Evolutionary conservation across 1,140 invertebrate genomes (phyloP), one percentile per base, ranked within the genome.

Genomic region (Scaptomyza pallida): DNA sequence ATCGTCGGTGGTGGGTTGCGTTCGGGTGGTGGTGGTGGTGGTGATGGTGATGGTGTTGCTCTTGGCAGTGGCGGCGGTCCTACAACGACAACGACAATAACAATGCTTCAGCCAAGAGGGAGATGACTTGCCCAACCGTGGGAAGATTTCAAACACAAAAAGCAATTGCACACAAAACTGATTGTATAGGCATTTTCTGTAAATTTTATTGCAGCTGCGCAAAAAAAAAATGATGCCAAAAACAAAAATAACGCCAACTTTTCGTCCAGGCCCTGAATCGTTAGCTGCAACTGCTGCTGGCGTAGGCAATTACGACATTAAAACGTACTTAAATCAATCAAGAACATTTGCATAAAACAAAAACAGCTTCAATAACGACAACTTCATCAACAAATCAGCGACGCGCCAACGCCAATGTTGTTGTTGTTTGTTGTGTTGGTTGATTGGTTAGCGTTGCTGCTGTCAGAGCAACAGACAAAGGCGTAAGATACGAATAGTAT

Each of bases 111-210:
- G 33, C 76, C 52, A 67, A 83, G 79, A 83, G 67, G 79, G 67
- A 65, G 76, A 78, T 71, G 77, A 75, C 72, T 76, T 64, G 80
- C 73, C 57, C 72, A 71, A 86, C 86, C 86, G 86, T 89, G 86
- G 86, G 86, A 89, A 89, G 81, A 89, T 89, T 89, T 77, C 40
- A 57, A 63, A 47, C 51, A 88, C 82, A 86, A 89, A 74, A 60
- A 65, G 45, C 5, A 43, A 44, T 21, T 16, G 54, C 19, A 26
- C 41, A 37, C 56, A 26, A 23, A 30, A 30, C 19, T 57, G 19
- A 40, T 55, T 69, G 43, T 51, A 45, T 57, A 62, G 57, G 65
- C 13, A 73, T 73, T 56, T 59, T 50, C 40, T 48, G 30, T 55
- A 82, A 65, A 83, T 83, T 82, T 69, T 72, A 43, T 30, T 74